A percentile compares a stretch with the other conserved stretches of the same genome.
Evolutionary conservation across 53 echinoderm and acorn worm species (phyloP).

Genomic region (Crossaster papposus): DNA sequence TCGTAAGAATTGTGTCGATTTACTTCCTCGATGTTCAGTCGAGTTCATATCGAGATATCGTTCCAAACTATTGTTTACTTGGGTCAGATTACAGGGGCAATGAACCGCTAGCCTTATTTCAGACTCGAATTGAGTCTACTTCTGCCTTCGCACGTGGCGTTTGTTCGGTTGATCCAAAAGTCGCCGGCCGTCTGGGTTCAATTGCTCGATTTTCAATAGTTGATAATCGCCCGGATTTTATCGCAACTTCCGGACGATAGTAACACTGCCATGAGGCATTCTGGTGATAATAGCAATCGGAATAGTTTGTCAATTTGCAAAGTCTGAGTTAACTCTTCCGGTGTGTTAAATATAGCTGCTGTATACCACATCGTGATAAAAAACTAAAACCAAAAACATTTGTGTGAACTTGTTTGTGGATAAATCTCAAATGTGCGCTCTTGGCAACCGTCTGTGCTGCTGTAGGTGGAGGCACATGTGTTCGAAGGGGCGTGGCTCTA

Average conservation of each 20-base stretch:
- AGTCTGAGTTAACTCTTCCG: background rate
- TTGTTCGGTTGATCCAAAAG: background rate
- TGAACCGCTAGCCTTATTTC: background rate
- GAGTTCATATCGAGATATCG: background rate
- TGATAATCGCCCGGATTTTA: background rate
- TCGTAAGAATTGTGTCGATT: background rate
- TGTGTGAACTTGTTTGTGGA: too few species aligned
- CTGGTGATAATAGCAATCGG: background rate
- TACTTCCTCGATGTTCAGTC: background rate
- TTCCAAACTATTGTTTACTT: background rate
- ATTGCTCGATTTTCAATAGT: background rate
- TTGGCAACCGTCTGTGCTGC: too few species aligned
- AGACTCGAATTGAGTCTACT: background rate
- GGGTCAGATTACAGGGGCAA: background rate
- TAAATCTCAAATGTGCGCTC: too few species aligned
- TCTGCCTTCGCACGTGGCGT: background rate
- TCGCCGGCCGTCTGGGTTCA: background rate
- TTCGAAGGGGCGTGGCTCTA: too few species aligned
- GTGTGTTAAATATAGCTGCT: too few species aligned
- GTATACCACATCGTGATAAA: too few species aligned
- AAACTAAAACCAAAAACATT: too few species aligned
- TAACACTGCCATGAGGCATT: background rate
- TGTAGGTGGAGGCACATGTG: too few species aligned
- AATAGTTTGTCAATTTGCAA: constrained; percentile 7
- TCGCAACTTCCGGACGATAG: background rate